A percentile compares a stretch with the other conserved stretches of the same genome.
These are phyloP conservation scores for Anseranas semipalmata DNA, from an alignment of 2,113 vertebrate species.

Conservation along the genomic window DNA sequence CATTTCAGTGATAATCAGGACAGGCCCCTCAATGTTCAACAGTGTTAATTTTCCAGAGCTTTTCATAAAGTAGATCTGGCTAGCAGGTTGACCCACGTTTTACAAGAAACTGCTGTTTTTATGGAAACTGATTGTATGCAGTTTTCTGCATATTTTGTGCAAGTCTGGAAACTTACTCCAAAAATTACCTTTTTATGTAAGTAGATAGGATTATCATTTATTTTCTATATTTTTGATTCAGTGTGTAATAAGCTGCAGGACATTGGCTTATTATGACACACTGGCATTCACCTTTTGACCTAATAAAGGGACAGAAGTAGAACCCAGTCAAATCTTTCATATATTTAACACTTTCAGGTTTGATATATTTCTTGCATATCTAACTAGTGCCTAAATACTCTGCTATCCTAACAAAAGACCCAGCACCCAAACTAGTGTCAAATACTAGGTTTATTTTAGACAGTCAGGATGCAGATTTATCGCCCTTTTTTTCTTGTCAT, in stretches of 20 bases:
- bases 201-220: conserved; percentile 68
- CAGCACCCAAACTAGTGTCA: neutral
- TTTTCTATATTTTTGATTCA: conserved; percentile 67
- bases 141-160: conserved; percentile 62
- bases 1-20: neutral
- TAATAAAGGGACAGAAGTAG: conserved; percentile 60
- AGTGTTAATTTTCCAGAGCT: neutral
- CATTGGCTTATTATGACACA: conserved; percentile 66
- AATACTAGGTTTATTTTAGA: neutral
- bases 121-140: conserved; percentile 56
- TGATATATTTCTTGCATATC: conserved; percentile 32
- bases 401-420: conserved; percentile 35
- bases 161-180: conserved; percentile 56
- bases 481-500: neutral
- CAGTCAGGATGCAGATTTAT: neutral
- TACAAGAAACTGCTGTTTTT: conserved; percentile 63
- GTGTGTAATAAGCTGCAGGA: conserved; percentile 69
- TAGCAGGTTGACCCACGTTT: neutral
- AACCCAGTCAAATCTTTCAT: conserved; percentile 49
- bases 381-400: conserved; percentile 43
- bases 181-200: conserved; percentile 57
- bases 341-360: conserved; percentile 55
- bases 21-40: neutral
- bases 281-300: conserved; percentile 61
- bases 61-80: neutral